These are phyloP conservation scores for Leptopilina syphax DNA, from an alignment of 2,888 invertebrate genomes.

Conservation along the genomic window DNA sequence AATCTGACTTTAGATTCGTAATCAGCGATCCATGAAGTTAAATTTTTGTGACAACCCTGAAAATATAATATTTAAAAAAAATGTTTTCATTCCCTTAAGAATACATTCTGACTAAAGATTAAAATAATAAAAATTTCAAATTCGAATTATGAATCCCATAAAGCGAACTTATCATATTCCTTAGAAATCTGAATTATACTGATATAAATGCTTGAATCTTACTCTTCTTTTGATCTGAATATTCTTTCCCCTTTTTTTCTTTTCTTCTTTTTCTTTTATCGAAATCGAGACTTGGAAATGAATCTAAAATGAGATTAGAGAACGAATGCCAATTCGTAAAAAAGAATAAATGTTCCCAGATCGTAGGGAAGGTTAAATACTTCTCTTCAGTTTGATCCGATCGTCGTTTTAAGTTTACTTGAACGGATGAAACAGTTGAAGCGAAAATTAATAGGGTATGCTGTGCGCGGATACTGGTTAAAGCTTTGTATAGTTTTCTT, in stretches of 20 bases:
- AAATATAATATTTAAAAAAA: no score
- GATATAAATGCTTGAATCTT: neutral
- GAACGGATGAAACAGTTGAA: constrained; percentile 25
- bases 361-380: constrained; percentile 21
- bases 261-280: neutral
- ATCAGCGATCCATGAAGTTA: no score
- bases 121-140: no score
- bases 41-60: no score
- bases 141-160: no score
- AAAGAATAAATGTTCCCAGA: constrained; percentile 1
- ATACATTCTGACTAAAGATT: no score
- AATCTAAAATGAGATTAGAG: constrained; percentile 3
- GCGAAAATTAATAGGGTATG: constrained; percentile 23
- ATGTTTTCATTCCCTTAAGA: no score
- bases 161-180: no score
- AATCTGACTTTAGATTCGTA: no score
- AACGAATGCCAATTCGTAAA: neutral
- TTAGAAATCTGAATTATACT: no score
- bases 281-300: neutral
- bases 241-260: neutral
- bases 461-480: constrained; percentile 1
- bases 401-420: constrained; percentile 2
- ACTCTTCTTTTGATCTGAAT: neutral
- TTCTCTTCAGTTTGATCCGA: constrained; percentile 4
- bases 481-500: neutral